Evolutionary conservation across 2,797 vertebrate species (phyloP), one percentile per base, ranked within the genome.

Genomic region (Glyptemys insculpta): DNA sequence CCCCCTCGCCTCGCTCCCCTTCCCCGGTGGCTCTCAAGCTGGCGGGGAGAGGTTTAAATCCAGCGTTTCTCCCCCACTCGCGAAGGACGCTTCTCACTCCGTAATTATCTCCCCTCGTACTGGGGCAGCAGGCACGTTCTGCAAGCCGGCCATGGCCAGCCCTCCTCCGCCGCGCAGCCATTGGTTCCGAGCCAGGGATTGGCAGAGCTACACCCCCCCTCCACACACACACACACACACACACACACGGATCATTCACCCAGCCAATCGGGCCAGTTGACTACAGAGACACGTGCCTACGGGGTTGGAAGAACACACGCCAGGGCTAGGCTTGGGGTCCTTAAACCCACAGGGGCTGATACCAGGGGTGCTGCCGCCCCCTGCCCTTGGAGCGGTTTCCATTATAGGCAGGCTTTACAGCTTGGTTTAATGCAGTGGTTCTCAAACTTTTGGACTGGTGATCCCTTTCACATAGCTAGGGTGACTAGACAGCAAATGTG

Each of bases 151-250:
- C 89, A 96, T 95, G 97, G 96, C 92, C 95, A 95, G 97, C 97
- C 97, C 97, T 93, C 97, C 98, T 96, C 97, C 96, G 97, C 97
- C 50, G 95, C 94, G 96, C 97, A 85, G 96, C 97, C 98, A 98
- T 98, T 98, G 98, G 98, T 97, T 96, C 97, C 95, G 95, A 92
- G 90, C 79, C 96, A 95, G 91, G 91, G 97, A 97, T 95, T 96
- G 96, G 96, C 96, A 97, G 97, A 93, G 95, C 97, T 96, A 91
- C 82, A 96, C 88, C 74, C 95, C 83, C 74, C 81, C 86, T 84
- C 18, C 88, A 16, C 50, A 52, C 52, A 53, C 21, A 25, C 93
- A 31, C 72, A 37, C 84, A 29, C 96, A 56, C 92, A 81, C 65
- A 47, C 86, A 49, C 90, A 72, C 86, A 92, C 86, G 95, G 96